Conservation (phyloP, 2,888 invertebrate genomes). For the Dryadula phaetusa region DNA sequence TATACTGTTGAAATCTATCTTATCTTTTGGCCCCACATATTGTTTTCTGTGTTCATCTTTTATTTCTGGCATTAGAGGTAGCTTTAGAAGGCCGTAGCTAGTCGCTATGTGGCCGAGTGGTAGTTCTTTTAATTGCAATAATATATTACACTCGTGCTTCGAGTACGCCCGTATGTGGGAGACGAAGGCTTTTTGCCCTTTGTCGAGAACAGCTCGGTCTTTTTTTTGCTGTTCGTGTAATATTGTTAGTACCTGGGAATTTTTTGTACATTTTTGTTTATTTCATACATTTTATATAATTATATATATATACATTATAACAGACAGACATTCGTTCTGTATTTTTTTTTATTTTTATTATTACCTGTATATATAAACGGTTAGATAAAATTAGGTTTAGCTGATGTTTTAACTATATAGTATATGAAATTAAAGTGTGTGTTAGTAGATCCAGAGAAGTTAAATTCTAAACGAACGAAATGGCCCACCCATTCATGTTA, state of each 20-base stretch:
- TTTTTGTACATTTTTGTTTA: too few relatives aligned
- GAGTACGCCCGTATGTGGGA: conserved; percentile 97
- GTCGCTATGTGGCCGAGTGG: conserved; percentile 91
- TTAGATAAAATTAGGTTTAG: too few relatives aligned
- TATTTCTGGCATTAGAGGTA: conserved; percentile 98
- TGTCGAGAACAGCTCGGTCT: conserved; percentile 93
- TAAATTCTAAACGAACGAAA: too few relatives aligned
- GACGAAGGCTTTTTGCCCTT: conserved; percentile 96
- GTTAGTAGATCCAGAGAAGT: too few relatives aligned
- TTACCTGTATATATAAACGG: too few relatives aligned
- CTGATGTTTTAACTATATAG: too few relatives aligned
- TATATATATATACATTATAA: too few relatives aligned
- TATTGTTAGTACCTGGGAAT: conserved; percentile 74
- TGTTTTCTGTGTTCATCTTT: conserved; percentile 85
- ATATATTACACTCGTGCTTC: conserved; percentile 97
- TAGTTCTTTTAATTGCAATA: conserved; percentile 94
- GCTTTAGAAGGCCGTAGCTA: conserved; percentile 94
- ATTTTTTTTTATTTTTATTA: too few relatives aligned
- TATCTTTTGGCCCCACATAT: conserved; percentile 75
- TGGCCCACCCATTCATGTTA: too few relatives aligned
- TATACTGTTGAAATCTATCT: conserved; percentile 90
- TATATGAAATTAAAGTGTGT: too few relatives aligned
- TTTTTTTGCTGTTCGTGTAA: conserved; percentile 86
- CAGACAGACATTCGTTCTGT: too few relatives aligned
- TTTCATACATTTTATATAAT: too few relatives aligned